Evolutionary conservation across 2,888 invertebrate genomes (phyloP).

Genomic region (Gymnosoma rotundatum): DNA sequence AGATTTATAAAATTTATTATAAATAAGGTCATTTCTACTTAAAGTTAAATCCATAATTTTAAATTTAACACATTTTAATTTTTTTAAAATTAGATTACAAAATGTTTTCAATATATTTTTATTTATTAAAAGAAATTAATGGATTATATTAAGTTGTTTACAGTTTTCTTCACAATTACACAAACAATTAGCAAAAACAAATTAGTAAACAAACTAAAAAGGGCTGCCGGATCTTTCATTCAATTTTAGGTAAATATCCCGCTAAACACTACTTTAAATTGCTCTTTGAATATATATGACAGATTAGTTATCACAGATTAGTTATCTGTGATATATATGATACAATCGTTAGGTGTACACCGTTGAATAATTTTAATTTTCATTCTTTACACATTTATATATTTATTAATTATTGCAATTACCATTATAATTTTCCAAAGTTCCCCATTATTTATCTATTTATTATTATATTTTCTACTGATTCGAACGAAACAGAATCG

Average conservation of each 20-base stretch:
- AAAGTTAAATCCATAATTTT: not conserved
- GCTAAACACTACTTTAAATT: no score
- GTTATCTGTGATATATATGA: no score
- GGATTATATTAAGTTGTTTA: not conserved
- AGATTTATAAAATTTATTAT: not conserved
- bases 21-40: not conserved
- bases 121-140: not conserved
- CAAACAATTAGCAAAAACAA: not conserved
- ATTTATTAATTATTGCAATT: no score
- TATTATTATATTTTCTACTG: no score
- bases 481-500: no score
- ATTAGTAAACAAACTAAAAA: not conserved
- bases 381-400: no score
- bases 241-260: not conserved
- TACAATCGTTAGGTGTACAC: no score
- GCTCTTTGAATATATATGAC: no score
- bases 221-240: not conserved
- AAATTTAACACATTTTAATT: not conserved
- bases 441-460: no score
- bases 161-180: not conserved
- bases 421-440: not conserved
- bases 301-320: no score
- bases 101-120: not conserved
- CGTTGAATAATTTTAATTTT: no score
- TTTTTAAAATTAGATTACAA: not conserved